Evolutionary conservation across 2,797 vertebrate species (phyloP), one percentile per base, ranked within the genome.

Genomic region (Premnoplex brunnescens): DNA sequence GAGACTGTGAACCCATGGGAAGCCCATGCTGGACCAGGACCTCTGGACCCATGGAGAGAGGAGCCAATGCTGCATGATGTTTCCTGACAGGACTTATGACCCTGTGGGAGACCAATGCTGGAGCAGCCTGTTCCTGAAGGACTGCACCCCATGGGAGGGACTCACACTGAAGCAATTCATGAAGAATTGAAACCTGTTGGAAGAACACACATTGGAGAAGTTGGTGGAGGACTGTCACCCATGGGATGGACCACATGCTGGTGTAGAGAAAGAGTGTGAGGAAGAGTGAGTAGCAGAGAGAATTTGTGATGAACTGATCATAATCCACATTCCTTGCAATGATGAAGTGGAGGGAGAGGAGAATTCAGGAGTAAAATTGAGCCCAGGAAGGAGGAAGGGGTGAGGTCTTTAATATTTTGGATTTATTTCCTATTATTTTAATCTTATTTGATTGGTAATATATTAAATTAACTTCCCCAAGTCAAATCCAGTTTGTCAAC

Each of bases 201-300:
- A 39, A 39, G 59, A 39, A 60, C 37, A 60, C 59, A 39, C 18
- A 60, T 7, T 28, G 59, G 18, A 60, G 27, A 39, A 60, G 26
- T 28, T 39, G 26, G 37, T 60, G 36, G 26, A 37, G 11, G 36
- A 60, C 27, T 60, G 26, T 39, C 18, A 28, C 27, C 36, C 37
- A 28, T 28, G 26, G 26, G 18, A 60, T 12, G 9, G 9, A 43
- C 2, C 2, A 9, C 10, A 14, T 0, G 2, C 3, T 80, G 30
- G 9, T 10, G 17, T 6, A 20, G 17, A 21, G 4, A 6, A 80
- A 17, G 28, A 56, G 8, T 7, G 12, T 46, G n/a, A 64, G 20
- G 26, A 72, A 9, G 15, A 34, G 44, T 43, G 14, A 55, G 17
- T 3, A 7, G 22, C 17, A 52, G 54, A 51, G 10, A 56, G 8